Conservation (phyloP, 64 coral and sea anemone genomes). For the Montipora cactus region DNA sequence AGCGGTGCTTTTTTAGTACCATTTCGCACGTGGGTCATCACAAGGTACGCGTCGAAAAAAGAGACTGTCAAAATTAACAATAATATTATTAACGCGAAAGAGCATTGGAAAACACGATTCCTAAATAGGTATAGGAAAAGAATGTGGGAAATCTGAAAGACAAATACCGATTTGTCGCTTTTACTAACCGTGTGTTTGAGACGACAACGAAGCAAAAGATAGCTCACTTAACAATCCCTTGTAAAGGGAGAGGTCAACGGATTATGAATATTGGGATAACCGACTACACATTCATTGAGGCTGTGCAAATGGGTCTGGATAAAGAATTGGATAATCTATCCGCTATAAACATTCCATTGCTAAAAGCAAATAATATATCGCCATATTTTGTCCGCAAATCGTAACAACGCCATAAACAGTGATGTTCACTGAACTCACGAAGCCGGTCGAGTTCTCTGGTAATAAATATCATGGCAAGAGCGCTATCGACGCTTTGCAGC, state of each 20-base stretch:
- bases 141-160: neutral
- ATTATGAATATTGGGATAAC: neutral
- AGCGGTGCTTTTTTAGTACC: too few relatives aligned
- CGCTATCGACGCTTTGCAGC: neutral
- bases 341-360: constrained; percentile 17
- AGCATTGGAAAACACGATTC: neutral
- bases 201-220: neutral
- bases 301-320: constrained; percentile 19
- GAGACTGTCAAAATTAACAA: neutral
- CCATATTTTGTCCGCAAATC: neutral
- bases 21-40: too few relatives aligned
- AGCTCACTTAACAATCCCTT: neutral
- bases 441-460: neutral
- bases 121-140: neutral
- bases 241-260: constrained; percentile 10
- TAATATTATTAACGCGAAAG: neutral
- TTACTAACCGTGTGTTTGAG: neutral
- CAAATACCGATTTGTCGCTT: neutral
- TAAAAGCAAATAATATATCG: neutral
- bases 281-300: neutral
- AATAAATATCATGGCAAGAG: neutral
- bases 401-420: neutral
- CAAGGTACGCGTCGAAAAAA: neutral
- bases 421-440: neutral
- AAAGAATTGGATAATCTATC: neutral